Base-by-base conservation (phyloP, 1,140 invertebrate genomes). In the Diprion similis region DNA sequence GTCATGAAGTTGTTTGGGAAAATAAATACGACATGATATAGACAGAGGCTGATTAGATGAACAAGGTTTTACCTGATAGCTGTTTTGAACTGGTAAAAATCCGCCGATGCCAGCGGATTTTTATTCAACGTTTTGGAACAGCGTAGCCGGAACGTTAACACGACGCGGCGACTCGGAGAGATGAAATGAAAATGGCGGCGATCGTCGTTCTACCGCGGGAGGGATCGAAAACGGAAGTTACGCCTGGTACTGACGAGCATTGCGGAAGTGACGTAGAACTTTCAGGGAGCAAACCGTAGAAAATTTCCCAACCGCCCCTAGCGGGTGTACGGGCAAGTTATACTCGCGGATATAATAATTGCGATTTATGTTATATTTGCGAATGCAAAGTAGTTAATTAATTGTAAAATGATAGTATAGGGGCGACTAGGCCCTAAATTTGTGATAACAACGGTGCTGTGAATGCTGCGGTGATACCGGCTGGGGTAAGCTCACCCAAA, bases 341-440 rank as follows among this genome's bases (percentile, higher is more conserved):
- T 13, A 59, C 51, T 82, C 82, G 81, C 81, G 78, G 81, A 85
- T 86, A 85, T 85, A 85, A 86, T 86, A 85, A 83, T 87, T 79
- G 79, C 78, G 80, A 83, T 85, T 85, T 84, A 83, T 83, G 78
- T 84, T 37, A 37, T 82, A 82, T 84, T 85, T 81, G 81, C 77
- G 84, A 85, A 85, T 83, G 76, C 75, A 74, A 64, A 24, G 74
- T 72, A 75, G 71, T 77, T 79, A 79, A 82, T 82, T 81, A 84
- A 84, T 82, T 77, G 80, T 78, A 75, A 76, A 79, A 82, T 84
- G 79, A 73, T 73, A 74, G 75, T 37, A 78, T 72, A 77, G 71
- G 73, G 79, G 75, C 73, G 77, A 83, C 81, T 81, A 81, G 71
- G 71, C 24, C 24, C 24, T 37, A 37, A 37, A 37, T 37, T 37